Conservation (phyloP, 2,797 vertebrate species). For the Halcyon badia region DNA sequence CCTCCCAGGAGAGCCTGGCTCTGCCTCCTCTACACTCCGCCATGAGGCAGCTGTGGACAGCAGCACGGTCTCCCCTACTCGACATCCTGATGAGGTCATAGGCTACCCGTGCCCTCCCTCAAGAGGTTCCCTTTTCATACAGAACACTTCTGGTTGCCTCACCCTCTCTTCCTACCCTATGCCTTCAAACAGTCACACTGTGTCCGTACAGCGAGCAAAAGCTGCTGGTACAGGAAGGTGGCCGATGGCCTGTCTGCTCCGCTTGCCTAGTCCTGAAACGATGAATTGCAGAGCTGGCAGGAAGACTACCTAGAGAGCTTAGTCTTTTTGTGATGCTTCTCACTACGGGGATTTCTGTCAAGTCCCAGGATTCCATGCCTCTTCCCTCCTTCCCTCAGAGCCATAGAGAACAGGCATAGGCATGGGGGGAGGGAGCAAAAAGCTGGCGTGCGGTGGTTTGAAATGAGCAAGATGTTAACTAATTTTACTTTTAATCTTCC, state of each 20-base stretch:
- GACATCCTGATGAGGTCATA: accelerated
- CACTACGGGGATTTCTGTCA: neutral
- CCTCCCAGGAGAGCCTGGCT: neutral
- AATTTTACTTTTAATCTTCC: conserved; percentile 94
- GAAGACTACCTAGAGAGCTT: neutral
- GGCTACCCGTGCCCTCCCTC: too few species aligned
- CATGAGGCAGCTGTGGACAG: neutral
- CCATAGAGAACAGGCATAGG: neutral
- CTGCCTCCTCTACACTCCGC: neutral
- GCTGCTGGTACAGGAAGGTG: neutral
- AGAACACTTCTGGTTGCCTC: neutral
- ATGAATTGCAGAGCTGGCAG: neutral
- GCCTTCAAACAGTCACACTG: neutral
- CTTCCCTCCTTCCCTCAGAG: neutral
- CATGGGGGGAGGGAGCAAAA: neutral
- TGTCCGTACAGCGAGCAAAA: neutral
- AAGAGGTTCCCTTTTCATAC: neutral
- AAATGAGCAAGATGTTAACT: conserved; percentile 91
- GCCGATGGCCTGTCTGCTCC: neutral
- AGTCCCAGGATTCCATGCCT: neutral
- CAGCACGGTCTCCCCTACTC: neutral
- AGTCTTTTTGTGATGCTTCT: neutral
- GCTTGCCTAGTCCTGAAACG: neutral
- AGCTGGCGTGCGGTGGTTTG: conserved; percentile 61
- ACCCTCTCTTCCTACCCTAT: neutral